These are phyloP conservation scores for Eumaeus atala DNA, from an alignment of 1,140 invertebrate species.

Conservation along the genomic window DNA sequence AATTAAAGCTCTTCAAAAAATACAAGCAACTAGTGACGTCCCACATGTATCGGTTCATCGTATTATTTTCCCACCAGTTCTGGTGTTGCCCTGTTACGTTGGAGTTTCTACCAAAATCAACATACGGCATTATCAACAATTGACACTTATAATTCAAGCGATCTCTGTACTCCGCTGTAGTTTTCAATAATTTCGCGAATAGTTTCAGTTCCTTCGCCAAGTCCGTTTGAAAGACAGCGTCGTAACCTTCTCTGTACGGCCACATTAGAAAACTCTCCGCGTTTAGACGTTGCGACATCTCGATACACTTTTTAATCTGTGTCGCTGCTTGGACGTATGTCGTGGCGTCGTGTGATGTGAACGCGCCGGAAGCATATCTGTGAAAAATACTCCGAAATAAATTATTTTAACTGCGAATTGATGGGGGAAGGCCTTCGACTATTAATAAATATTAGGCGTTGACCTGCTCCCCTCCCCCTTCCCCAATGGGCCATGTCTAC, in stretches of 20 bases:
- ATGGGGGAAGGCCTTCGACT: too few relatives aligned
- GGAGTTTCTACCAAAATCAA: slow-evolving; percentile 25
- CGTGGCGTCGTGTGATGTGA: slow-evolving; percentile 76
- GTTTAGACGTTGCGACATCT: slow-evolving; percentile 77
- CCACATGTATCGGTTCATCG: slow-evolving; percentile 75
- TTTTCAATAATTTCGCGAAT: slow-evolving; percentile 77
- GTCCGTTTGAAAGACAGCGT: slow-evolving; percentile 77
- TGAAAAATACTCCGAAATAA: slow-evolving; percentile 10
- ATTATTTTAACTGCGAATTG: too few relatives aligned
- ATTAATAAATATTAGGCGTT: too few relatives aligned
- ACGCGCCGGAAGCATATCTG: slow-evolving; percentile 77
- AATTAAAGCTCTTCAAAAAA: slow-evolving; percentile 77
- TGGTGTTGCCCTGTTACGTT: slow-evolving; percentile 30
- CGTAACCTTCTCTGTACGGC: slow-evolving; percentile 78
- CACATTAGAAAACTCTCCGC: slow-evolving; percentile 79
- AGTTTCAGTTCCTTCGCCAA: slow-evolving; percentile 77
- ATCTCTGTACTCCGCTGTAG: slow-evolving; percentile 78
- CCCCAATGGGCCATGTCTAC: too few relatives aligned
- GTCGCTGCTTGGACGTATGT: slow-evolving; percentile 77
- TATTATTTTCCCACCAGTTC: slow-evolving; percentile 28
- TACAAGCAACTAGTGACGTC: slow-evolving; percentile 79
- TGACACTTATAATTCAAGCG: slow-evolving; percentile 79
- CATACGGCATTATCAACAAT: slow-evolving; percentile 73
- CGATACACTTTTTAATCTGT: slow-evolving; percentile 79
- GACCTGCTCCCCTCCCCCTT: too few relatives aligned